Base-by-base conservation (phyloP, 2,113 vertebrate genomes). In the Pan troglodytes region DNA sequence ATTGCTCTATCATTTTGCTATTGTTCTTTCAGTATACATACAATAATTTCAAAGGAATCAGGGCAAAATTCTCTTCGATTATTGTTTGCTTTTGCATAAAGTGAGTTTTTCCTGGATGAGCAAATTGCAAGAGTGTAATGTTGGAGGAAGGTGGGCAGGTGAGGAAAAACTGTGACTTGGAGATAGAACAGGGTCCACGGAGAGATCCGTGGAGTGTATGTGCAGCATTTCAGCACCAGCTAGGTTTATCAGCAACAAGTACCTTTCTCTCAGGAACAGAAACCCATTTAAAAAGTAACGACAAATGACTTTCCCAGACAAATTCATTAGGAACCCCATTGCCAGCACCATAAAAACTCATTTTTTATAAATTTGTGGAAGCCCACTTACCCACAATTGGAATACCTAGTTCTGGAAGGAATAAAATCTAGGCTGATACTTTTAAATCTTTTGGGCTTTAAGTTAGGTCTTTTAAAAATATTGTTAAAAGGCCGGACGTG, bases 141-240 rank as follows among this genome's bases (percentile, higher is more conserved):
- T 12, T 30, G 40, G 23, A 45, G 57, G 50, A 25, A 2, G 2
- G 5, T 4, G 20, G 12, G 9, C 16, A 52, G 52, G 38, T 38
- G 32, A 25, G 38, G 12, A n/a, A 32, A 32, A 0, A 32, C 0
- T 25, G 9, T 38, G 55, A 57, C 1, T 1, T 11, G 27, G 9
- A 32, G 35, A 13, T 50, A 40, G 50, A 72, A 18, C 5, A 1
- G 12, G n/a, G n/a, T 11, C 27, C 12, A 2, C 1, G 0, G 18
- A n/a, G 55, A 32, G 7, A 27, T 32, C 48, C 2, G 1, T 2
- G 25, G 59, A 7, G 1, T 16, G 22, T 3, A 2, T 0, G 6
- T 1, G n/a, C 2, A 40, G 13, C 8, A 1, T 11, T 27, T 13
- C 20, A 16, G 9, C n/a, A 8, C 9, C 1, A 2, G 1, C 6